Evolutionary conservation across 2,888 invertebrate species (phyloP).

Genomic region (Digitonthophagus gazella): DNA sequence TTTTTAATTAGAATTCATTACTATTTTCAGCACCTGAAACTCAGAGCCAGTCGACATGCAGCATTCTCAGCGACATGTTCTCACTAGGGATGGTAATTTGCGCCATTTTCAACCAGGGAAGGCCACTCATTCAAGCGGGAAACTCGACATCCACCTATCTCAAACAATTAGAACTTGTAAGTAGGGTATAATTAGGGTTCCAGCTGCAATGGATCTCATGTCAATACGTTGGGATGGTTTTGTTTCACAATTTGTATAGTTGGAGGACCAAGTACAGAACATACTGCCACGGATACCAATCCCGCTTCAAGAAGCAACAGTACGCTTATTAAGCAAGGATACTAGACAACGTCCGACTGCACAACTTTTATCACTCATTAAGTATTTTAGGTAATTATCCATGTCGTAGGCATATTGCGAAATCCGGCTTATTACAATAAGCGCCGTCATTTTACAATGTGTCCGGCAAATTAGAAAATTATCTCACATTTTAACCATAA

Average conservation of each 20-base stretch:
- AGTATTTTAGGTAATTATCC: constrained; percentile 90
- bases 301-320: constrained; percentile 84
- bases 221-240: background rate
- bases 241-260: constrained; percentile 54
- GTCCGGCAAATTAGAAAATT: too few species aligned
- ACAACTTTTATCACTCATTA: constrained; percentile 85
- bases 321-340: constrained; percentile 79
- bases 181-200: constrained; percentile 43
- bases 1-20: too few species aligned
- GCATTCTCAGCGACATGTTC: constrained; percentile 93
- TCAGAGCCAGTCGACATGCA: constrained; percentile 77
- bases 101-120: constrained; percentile 88
- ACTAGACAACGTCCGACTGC: constrained; percentile 86
- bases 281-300: constrained; percentile 78
- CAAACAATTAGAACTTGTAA: constrained; percentile 89
- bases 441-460: too few species aligned
- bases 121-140: constrained; percentile 84
- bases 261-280: constrained; percentile 78
- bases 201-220: constrained; percentile 3
- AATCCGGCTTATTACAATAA: too few species aligned
- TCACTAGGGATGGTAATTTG: constrained; percentile 93
- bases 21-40: constrained; percentile 91
- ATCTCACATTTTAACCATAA: too few species aligned
- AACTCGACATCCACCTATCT: constrained; percentile 85
- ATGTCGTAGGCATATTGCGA: too few species aligned